Percentiles rank a stretch among this genome's conserved stretches.
phyloP scores from a whole-genome alignment of 2,888 invertebrate species.

The Villa cingulata region DNA sequence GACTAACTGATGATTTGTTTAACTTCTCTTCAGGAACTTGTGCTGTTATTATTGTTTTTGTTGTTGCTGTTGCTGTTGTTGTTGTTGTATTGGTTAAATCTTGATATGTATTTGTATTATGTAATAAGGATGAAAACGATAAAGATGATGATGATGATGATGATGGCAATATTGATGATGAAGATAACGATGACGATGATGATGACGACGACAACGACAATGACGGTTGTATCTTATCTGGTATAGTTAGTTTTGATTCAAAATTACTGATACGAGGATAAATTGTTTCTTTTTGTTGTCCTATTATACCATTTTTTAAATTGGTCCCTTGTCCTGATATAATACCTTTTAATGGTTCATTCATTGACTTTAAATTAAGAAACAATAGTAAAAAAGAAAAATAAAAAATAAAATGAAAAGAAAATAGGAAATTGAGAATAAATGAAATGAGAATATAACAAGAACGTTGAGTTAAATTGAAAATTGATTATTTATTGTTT shows the following conservation, averaged over 20 bases:
- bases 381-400: background rate
- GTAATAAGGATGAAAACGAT: no score
- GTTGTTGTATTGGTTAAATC: constrained; percentile 1
- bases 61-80: no score
- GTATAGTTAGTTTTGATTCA: background rate
- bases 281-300: constrained; percentile 11
- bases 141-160: no score
- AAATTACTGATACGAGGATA: constrained; percentile 2
- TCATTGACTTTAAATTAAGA: constrained; percentile 22
- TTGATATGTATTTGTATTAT: background rate
- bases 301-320: constrained; percentile 29
- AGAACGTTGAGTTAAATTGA: no score
- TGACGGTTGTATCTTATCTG: background rate
- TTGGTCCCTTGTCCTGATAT: constrained; percentile 16
- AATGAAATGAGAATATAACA: no score
- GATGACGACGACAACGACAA: background rate
- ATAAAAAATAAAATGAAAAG: no score
- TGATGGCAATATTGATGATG: background rate
- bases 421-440: no score
- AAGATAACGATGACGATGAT: background rate
- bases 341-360: constrained; percentile 26
- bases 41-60: constrained; percentile 8
- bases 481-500: background rate
- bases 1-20: constrained; percentile 23
- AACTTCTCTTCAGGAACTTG: constrained; percentile 31